A percentile compares a stretch with the other conserved stretches of the same genome.
Evolutionary conservation across 2,888 invertebrate species (phyloP).

Genomic region (Drosophila fulvimacula): DNA sequence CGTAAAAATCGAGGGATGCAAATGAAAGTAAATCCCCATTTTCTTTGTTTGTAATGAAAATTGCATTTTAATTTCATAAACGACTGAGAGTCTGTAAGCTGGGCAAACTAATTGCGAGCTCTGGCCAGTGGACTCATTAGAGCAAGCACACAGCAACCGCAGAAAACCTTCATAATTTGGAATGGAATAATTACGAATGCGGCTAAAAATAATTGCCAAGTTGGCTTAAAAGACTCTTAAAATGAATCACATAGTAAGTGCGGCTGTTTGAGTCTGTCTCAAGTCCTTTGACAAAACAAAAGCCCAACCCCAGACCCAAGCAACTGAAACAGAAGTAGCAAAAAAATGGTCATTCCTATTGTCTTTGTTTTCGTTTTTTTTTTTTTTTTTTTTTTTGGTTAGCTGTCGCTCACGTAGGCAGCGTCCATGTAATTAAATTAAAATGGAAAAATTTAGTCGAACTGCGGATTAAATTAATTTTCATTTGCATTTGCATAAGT

Average conservation of each 20-base stretch:
- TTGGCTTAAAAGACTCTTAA: constrained; percentile 76
- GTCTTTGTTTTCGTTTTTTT: constrained; percentile 3
- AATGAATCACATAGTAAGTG: constrained; percentile 50
- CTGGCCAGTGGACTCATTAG: constrained; percentile 46
- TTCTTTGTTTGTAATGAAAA: constrained; percentile 56
- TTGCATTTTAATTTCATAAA: constrained; percentile 81
- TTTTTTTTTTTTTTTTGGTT: constrained; percentile 55
- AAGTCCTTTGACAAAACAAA: constrained; percentile 20
- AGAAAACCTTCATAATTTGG: constrained; percentile 83
- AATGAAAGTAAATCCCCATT: constrained; percentile 29
- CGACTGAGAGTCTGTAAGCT: constrained; percentile 26
- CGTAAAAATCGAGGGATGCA: constrained; percentile 4
- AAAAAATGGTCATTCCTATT: constrained; percentile 50
- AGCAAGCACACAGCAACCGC: constrained; percentile 27
- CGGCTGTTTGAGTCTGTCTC: constrained; percentile 12
- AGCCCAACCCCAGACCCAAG: neutral
- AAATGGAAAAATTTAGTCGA: constrained; percentile 84
- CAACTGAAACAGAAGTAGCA: constrained; percentile 9
- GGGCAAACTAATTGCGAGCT: constrained; percentile 66
- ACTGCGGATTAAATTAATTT: constrained; percentile 85
- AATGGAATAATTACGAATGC: constrained; percentile 59
- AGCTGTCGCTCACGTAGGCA: constrained; percentile 83
- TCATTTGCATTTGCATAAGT: constrained; percentile 85
- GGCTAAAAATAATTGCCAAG: constrained; percentile 82
- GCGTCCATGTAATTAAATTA: constrained; percentile 85